These are phyloP conservation scores for Urosaurus nigricauda DNA, from an alignment of 2,797 vertebrate species.

Conservation along the genomic window DNA sequence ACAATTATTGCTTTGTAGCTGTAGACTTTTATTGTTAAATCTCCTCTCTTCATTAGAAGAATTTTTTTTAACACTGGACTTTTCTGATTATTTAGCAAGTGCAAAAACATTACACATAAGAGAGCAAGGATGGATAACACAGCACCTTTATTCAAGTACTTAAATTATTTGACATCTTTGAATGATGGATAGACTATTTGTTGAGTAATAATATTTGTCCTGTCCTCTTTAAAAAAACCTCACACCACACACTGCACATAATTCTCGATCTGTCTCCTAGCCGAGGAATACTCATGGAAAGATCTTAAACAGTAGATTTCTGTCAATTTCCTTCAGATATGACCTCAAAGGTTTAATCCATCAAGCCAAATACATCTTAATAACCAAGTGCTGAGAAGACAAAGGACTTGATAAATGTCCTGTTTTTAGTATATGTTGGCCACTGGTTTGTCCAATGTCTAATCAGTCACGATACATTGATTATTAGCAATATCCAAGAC, in stretches of 20 bases:
- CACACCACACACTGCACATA: neutral
- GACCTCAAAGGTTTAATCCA: neutral
- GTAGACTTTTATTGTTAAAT: slow-evolving; percentile 39
- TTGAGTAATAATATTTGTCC: neutral
- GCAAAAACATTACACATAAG: slow-evolving; percentile 31
- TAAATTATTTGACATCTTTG: neutral
- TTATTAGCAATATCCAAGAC: neutral
- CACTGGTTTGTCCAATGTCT: neutral
- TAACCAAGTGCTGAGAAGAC: too few relatives aligned
- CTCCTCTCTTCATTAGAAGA: neutral
- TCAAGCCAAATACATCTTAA: neutral
- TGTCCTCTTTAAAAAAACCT: neutral
- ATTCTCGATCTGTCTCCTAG: neutral
- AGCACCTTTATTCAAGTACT: neutral
- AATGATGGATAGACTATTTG: neutral
- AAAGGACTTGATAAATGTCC: neutral
- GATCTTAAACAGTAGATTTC: neutral
- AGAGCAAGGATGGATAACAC: neutral
- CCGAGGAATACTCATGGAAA: neutral
- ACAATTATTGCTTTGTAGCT: slow-evolving; percentile 67
- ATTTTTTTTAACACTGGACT: slow-evolving; percentile 7
- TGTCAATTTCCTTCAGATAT: neutral
- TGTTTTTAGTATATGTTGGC: neutral
- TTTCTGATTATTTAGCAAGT: slow-evolving; percentile 50
- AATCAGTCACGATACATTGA: neutral